These are phyloP conservation scores for Sebastes steindachneri DNA, from an alignment of 2,797 vertebrate species.

Conservation along the genomic window DNA sequence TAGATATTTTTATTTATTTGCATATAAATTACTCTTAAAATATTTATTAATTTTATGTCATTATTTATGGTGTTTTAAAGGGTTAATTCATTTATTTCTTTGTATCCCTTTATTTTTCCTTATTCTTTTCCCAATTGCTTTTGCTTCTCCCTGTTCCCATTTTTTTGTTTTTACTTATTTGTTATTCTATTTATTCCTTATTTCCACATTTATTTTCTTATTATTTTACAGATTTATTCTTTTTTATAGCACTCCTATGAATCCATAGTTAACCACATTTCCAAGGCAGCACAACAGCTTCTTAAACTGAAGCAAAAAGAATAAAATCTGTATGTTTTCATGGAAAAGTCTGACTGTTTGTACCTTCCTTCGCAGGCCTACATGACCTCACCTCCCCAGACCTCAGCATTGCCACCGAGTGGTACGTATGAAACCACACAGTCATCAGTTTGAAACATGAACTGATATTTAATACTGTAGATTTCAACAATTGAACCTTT, in stretches of 20 bases:
- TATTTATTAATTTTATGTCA: background rate
- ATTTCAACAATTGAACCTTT: background rate
- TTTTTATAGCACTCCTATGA: background rate
- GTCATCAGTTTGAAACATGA: background rate
- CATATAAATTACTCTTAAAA: background rate
- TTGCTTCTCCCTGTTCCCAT: no score
- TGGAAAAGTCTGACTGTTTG: background rate
- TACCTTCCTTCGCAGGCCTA: conserved; percentile 80
- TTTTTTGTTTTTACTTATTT: background rate
- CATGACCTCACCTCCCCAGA: conserved; percentile 95
- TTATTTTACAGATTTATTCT: background rate
- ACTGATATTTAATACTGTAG: no score
- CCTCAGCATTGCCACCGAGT: conserved; percentile 89
- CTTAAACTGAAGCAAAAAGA: background rate
- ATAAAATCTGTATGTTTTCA: background rate
- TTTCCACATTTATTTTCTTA: background rate
- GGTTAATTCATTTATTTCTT: background rate
- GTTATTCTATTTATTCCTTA: background rate
- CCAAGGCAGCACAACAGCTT: no score
- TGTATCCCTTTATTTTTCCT: background rate
- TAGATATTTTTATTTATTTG: background rate
- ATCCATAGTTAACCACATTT: no score
- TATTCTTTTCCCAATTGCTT: no score
- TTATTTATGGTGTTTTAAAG: background rate
- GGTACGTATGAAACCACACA: conserved; percentile 78